Conservation (phyloP, 30 jellyfish, hydroid and myxozoan species). For the Morbakka virulenta region DNA sequence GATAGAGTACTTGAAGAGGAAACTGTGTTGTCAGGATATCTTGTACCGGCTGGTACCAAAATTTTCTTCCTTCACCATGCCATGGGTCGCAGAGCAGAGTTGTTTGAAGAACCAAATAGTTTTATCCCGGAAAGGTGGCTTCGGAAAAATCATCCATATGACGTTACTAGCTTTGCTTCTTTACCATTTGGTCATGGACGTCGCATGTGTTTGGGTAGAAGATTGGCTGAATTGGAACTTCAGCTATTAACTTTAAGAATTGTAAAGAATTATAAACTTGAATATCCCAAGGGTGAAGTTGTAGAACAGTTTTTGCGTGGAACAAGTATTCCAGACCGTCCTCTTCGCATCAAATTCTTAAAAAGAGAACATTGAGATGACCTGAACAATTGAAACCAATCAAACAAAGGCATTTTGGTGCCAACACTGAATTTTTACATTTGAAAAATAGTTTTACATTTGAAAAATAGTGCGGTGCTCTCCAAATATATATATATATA, state of each 20-base stretch:
- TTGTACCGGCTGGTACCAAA: slow-evolving; percentile 50
- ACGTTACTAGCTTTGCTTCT: slow-evolving; percentile 30
- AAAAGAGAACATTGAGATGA: no score
- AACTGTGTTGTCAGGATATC: slow-evolving; percentile 49
- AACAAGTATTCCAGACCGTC: slow-evolving; percentile 44
- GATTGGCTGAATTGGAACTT: slow-evolving; percentile 64
- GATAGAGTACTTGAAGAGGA: slow-evolving; percentile 36
- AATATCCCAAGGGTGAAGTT: slow-evolving; percentile 8
- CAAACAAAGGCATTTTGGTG: no score
- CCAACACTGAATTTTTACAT: no score
- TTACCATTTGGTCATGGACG: slow-evolving; percentile 66
- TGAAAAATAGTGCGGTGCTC: no score
- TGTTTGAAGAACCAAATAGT: slow-evolving; percentile 28
- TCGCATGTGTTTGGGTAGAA: slow-evolving; percentile 68
- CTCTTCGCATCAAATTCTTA: slow-evolving; percentile 30
- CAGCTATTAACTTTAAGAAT: slow-evolving; percentile 31
- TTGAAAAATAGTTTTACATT: no score
- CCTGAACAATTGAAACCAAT: no score
- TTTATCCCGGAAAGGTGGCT: slow-evolving; percentile 70
- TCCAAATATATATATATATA: no score
- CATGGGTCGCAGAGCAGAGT: slow-evolving; percentile 56
- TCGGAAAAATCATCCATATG: background rate
- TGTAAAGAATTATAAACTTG: slow-evolving; percentile 9
- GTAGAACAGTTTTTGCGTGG: slow-evolving; percentile 45
- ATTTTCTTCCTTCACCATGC: slow-evolving; percentile 33